Evolutionary conservation across 1,140 invertebrate species (phyloP).

Genomic region (Tetragnatha versicolor): DNA sequence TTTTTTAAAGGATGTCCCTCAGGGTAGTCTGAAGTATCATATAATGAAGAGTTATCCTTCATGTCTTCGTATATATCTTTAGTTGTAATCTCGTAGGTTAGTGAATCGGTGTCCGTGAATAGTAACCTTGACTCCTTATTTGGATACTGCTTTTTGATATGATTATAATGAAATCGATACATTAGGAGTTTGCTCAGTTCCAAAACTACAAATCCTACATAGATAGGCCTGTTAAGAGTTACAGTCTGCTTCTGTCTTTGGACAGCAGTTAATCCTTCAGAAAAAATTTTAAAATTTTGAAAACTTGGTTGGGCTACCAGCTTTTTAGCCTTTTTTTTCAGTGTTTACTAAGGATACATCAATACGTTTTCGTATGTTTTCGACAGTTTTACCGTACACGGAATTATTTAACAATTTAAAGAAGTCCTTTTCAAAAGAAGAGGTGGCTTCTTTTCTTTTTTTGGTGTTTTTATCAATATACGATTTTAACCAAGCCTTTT

Average conservation of each 20-base stretch:
- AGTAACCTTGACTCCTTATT: neutral
- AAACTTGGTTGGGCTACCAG: constrained; percentile 40
- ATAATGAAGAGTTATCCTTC: neutral
- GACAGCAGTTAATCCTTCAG: neutral
- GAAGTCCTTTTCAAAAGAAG: constrained; percentile 58
- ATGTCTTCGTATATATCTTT: constrained; percentile 4
- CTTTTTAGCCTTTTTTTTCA: neutral
- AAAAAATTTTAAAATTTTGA: constrained; percentile 57
- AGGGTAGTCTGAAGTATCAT: constrained; percentile 39
- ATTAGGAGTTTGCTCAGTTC: constrained; percentile 54
- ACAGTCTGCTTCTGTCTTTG: neutral
- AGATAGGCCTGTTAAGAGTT: neutral
- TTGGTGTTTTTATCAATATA: constrained; percentile 63
- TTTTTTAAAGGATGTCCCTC: neutral
- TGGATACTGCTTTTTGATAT: constrained; percentile 1
- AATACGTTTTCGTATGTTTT: too few species aligned
- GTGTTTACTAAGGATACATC: too few species aligned
- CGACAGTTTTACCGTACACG: neutral
- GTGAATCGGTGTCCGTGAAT: constrained; percentile 17
- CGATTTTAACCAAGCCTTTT: neutral
- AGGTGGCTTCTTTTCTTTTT: constrained; percentile 57
- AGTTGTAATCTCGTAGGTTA: neutral
- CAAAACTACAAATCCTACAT: neutral
- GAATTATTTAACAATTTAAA: constrained; percentile 24
- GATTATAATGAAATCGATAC: constrained; percentile 60